A percentile compares a stretch with the other conserved stretches of the same genome.
Evolutionary conservation across 2,888 invertebrate species (phyloP).

Genomic region (Hemistola chrysoprasaria): DNA sequence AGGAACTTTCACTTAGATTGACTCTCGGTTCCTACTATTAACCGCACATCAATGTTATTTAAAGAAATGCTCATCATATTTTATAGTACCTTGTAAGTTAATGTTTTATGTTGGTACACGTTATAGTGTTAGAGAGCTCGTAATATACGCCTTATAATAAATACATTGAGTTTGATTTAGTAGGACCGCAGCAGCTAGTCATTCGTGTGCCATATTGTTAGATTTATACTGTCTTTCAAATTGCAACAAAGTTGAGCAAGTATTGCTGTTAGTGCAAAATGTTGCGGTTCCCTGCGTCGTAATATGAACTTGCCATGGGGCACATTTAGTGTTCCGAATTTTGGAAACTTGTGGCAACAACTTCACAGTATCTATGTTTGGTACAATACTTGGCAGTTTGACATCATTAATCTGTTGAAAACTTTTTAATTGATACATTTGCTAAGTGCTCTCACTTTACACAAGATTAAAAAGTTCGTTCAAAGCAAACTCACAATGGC

Average conservation of each 20-base stretch:
- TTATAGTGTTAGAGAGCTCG: too few species aligned
- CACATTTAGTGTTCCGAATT: conserved; percentile 28
- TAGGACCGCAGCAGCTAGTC: conserved; percentile 18
- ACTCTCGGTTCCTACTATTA: too few species aligned
- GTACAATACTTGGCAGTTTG: conserved; percentile 41
- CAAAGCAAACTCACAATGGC: conserved; percentile 34
- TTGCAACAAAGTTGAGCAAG: conserved; percentile 29
- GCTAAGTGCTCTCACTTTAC: conserved; percentile 29
- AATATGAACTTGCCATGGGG: conserved; percentile 23
- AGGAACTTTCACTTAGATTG: conserved; percentile 13
- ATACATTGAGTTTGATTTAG: conserved; percentile 8
- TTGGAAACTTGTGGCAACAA: conserved; percentile 35
- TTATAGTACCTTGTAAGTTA: too few species aligned
- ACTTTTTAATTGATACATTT: conserved; percentile 52
- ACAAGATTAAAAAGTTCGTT: conserved; percentile 42
- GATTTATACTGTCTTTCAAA: conserved; percentile 30
- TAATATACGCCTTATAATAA: conserved; percentile 10
- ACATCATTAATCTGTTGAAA: conserved; percentile 42
- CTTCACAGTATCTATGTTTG: conserved; percentile 34
- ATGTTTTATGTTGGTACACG: too few species aligned
- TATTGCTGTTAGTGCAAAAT: conserved; percentile 28
- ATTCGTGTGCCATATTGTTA: conserved; percentile 25
- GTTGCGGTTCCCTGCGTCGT: conserved; percentile 18
- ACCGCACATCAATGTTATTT: too few species aligned
- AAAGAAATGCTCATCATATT: too few species aligned